These are phyloP conservation scores for Phlogophora meticulosa DNA, from an alignment of 2,888 invertebrate genomes.

Conservation along the genomic window DNA sequence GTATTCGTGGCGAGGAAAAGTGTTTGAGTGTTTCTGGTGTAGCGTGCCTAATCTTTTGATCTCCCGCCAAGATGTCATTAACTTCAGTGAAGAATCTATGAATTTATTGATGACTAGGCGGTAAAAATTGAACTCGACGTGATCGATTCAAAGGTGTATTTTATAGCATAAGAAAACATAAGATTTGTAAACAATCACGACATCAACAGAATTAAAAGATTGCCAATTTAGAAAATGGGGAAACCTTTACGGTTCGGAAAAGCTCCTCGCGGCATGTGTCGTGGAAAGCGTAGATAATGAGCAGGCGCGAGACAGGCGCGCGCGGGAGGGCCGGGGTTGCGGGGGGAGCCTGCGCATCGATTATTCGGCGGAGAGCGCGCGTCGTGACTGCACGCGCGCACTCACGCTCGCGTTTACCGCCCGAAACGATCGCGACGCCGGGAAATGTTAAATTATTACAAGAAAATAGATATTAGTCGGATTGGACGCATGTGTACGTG, in stretches of 20 bases:
- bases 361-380: constrained; percentile 85
- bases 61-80: constrained; percentile 67
- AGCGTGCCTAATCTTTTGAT: constrained; percentile 69
- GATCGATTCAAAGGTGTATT: constrained; percentile 49
- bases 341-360: constrained; percentile 83
- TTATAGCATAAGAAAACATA: constrained; percentile 22
- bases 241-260: constrained; percentile 75
- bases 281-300: constrained; percentile 83
- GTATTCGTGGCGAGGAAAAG: constrained; percentile 34
- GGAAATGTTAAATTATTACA: constrained; percentile 82
- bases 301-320: constrained; percentile 79
- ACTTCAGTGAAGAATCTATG: constrained; percentile 59
- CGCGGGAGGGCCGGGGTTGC: constrained; percentile 59
- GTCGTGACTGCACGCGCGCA: constrained; percentile 77
- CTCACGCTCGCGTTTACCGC: constrained; percentile 78
- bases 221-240: constrained; percentile 65
- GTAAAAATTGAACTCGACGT: constrained; percentile 58
- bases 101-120: constrained; percentile 62
- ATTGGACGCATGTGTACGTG: constrained; percentile 75
- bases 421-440: constrained; percentile 83
- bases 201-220: constrained; percentile 48
- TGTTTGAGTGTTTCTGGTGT: constrained; percentile 49
- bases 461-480: constrained; percentile 70
- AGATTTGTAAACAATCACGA: constrained; percentile 21
- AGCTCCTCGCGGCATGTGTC: constrained; percentile 74